Evolutionary conservation across 2,797 vertebrate genomes (phyloP).

Genomic region (Arnoldichthys spilopterus): DNA sequence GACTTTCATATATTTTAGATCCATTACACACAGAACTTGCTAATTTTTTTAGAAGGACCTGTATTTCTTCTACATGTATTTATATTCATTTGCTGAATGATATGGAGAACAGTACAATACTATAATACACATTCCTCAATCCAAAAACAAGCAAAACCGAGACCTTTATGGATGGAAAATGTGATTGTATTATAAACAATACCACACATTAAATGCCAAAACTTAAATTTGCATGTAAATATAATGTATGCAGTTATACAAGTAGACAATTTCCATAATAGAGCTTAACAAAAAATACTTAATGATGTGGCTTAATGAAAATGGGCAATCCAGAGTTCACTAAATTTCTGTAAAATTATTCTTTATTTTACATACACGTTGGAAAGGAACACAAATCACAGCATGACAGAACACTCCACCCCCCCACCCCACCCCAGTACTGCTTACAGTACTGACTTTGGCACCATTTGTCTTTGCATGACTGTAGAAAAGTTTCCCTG

Average conservation of each 20-base stretch:
- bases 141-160: background rate
- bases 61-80: no score
- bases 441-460: constrained; percentile 50
- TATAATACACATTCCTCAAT: background rate
- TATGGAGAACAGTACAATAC: no score
- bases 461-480: constrained; percentile 31
- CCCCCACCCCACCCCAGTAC: no score
- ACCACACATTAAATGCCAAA: background rate
- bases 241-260: background rate
- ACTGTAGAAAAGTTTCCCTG: no score
- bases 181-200: background rate
- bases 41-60: no score
- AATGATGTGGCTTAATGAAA: constrained; percentile 12
- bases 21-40: no score
- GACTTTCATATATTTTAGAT: no score
- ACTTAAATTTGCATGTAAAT: background rate
- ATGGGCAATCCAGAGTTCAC: background rate
- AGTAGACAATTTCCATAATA: background rate
- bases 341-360: constrained; percentile 76
- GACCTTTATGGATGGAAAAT: background rate
- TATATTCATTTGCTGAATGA: background rate
- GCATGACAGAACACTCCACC: constrained; percentile 14
- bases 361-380: constrained; percentile 78
- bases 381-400: constrained; percentile 16
- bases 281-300: no score